Evolutionary conservation across 2,113 vertebrate genomes (phyloP), one percentile per base, ranked within the genome.

Genomic region (Arothron firmamentum): DNA sequence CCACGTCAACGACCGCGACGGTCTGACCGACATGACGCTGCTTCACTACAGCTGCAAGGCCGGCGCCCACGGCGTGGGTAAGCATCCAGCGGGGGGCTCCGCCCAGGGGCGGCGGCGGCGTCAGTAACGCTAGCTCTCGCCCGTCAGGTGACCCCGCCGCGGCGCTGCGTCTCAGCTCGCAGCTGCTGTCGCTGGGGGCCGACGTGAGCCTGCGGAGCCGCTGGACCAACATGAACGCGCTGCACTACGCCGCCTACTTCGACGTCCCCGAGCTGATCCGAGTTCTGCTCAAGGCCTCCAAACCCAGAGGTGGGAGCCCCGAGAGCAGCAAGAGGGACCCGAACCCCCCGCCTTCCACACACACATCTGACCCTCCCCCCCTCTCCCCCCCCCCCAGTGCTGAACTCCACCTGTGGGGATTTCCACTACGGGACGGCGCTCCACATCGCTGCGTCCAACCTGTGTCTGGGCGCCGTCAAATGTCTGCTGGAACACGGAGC

Each of bases 191-290:
- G 0, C 81, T 94, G 70, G 94, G 93, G 0, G 95, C 92, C 0
- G 94, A 96, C 1, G 93, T 93, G 43, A 92, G 93, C 14, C 89
- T 96, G 74, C 91, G 94, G 66, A 95, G 94, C 79, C 94, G 95
- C 72, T 97, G 95, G 95, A 97, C 95, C 68, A 94, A 94, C 89
- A 97, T 97, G 95, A 97, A 95, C 2, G 94, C 94, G 0, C 91
- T 97, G 48, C 94, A 97, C 87, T 96, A 97, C 0, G 94, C 95
- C 0, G 94, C 95, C 1, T 96, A 97, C 72, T 97, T 97, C 0
- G 95, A 97, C 0, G 94, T 95, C 6, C 95, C 95, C 0, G 94
- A 95, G 51, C 92, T 97, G 8, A 93, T 95, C 70, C 89, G 94
- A 0, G 89, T 95, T 25, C 85, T 97, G 54, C 92, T 96, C 13